Evolutionary conservation across 2,888 invertebrate species (phyloP), one percentile per base, ranked within the genome.

Genomic region (Carterocephalus palaemon): DNA sequence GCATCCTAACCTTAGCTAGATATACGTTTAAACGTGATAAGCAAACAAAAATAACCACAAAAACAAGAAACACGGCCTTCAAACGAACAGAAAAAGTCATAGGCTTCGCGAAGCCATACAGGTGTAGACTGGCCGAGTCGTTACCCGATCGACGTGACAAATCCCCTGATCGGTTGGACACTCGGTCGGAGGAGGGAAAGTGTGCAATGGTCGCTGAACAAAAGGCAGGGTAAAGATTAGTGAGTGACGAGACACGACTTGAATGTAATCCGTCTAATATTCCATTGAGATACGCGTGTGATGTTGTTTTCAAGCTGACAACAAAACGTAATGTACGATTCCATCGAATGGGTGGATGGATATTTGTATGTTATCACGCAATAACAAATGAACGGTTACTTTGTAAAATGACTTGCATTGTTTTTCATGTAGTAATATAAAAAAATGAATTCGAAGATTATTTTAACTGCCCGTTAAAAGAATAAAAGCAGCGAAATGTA

Each of bases 61-160:
- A 36, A 36, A 34, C 3, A 8, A 4, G 4, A 23, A 36, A 24
- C 34, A 23, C 38, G 19, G 13, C 12, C 19, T 19, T 16, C 4
- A 38, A 22, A 28, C 37, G 8, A 67, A 70, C 65, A 69, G 67
- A 68, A 72, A 66, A 69, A 67, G 70, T 72, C 66, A 65, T 64
- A 68, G 75, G 78, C 79, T 82, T 77, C 77, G 73, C 69, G 80
- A 84, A 84, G 70, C 82, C 82, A 58, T 81, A 76, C 60, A 58
- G 59, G 60, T 67, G 66, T 61, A 64, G 71, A 67, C 70, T 66
- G 57, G 55, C 47, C 46, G 56, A 48, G 52, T 53, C 60, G 67
- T 65, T 59, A 65, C 56, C 60, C 60, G 64, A 64, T 29, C 40
- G 46, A 23, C 32, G 41, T 37, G 53, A 56, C 52, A 26, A 51